Evolutionary conservation across 2,888 invertebrate genomes (phyloP), one percentile per base, ranked within the genome.

Genomic region (Andrena bucephala): DNA sequence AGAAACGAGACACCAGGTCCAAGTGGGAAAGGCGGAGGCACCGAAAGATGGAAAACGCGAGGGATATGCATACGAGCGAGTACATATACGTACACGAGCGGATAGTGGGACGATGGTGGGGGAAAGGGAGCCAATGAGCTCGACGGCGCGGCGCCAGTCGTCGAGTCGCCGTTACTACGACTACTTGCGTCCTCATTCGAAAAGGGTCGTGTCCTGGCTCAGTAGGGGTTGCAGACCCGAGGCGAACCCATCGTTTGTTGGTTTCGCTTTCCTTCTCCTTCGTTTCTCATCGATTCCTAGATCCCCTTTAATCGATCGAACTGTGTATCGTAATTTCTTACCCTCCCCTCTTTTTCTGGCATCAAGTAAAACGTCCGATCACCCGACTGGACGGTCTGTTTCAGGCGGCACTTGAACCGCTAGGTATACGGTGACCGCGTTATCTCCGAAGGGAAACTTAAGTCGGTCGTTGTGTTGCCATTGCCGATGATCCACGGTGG

Each of bases 181-280:
- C 71, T 81, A 76, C 74, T 77, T 62, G 73, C 85, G 87, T 89
- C 85, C 89, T 85, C 85, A 85, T 82, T 87, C 85, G 81, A 72
- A 83, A 81, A 84, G 86, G 76, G 76, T 85, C 84, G 88, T 76
- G 85, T 87, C 85, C 82, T 81, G 71, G 69, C 68, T 88, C 92
- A 91, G 92, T 92, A 89, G 90, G 92, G 92, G 90, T 91, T 89
- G 89, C 85, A 89, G 85, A 87, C 86, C 89, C 88, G 88, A 86
- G 87, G 75, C 65, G 57, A 69, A 73, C 31, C 24, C 62, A n/a
- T 79, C 67, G 16, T 7, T 10, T 5, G 52, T 10, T 27, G 33
- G n/a, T 50, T 20, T 52, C 36, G 13, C 10, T 8, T 2, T 13
- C 52, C 59, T 72, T 27, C 13, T 31, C 42, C 54, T 1, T 29